A percentile compares a stretch with the other conserved stretches of the same genome.
Conservation (phyloP, 2,113 vertebrate genomes). For the Oophaga pumilio region DNA sequence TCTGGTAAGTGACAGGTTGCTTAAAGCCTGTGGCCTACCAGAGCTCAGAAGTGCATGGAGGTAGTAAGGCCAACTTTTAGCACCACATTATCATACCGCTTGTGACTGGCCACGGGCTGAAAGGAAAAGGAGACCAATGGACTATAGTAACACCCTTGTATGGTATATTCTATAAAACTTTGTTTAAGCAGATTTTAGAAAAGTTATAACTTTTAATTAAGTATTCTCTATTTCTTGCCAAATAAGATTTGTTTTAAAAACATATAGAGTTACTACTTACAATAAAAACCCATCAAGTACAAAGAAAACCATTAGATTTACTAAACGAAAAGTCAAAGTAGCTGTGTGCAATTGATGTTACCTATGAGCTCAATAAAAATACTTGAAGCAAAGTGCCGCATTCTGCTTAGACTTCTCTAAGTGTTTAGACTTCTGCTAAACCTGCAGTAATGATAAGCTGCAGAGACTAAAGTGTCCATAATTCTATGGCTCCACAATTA, state of each 20-base stretch:
- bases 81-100: too few species aligned
- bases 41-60: too few species aligned
- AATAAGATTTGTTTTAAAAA: not conserved
- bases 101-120: too few species aligned
- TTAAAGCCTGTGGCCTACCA: too few species aligned
- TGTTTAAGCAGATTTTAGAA: too few species aligned
- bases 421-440: conserved; percentile 8
- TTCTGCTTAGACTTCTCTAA: not conserved
- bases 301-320: not conserved
- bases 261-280: not conserved
- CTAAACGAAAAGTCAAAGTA: not conserved
- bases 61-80: too few species aligned
- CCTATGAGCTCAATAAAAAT: not conserved
- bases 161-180: too few species aligned
- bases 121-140: too few species aligned
- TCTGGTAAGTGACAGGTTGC: too few species aligned
- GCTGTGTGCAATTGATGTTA: not conserved
- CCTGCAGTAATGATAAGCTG: not conserved
- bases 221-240: not conserved
- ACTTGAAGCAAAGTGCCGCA: not conserved
- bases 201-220: too few species aligned
- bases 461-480: conserved; percentile 6
- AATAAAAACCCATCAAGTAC: not conserved
- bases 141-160: too few species aligned
- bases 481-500: conserved; percentile 19